These are phyloP conservation scores for Enoplosus armatus DNA, from an alignment of 2,797 vertebrate species.

Conservation along the genomic window DNA sequence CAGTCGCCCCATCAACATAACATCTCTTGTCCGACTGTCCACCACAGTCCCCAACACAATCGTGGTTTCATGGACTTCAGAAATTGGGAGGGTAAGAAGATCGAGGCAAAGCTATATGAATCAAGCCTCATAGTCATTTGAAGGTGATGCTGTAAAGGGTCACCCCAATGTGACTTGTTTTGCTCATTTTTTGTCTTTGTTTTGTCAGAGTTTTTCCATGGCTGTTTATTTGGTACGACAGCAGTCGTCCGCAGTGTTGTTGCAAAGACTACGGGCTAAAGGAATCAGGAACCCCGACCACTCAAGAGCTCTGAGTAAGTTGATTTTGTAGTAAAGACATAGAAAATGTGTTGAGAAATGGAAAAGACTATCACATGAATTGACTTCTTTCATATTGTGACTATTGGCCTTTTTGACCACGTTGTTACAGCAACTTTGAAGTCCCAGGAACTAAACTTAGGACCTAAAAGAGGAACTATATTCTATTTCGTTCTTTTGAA, in stretches of 20 bases:
- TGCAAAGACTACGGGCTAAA: constrained; percentile 97
- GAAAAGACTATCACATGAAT: background rate
- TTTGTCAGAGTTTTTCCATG: constrained; percentile 96
- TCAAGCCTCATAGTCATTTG: background rate
- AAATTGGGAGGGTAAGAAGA: constrained; percentile 94
- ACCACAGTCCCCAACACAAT: constrained; percentile 99
- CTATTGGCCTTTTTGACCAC: background rate
- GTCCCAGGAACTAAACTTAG: background rate
- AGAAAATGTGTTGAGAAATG: background rate
- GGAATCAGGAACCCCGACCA: constrained; percentile 99
- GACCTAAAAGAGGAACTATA: background rate
- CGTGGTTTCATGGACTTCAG: constrained; percentile 98
- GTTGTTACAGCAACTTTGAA: background rate
- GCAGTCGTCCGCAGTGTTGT: constrained; percentile 94
- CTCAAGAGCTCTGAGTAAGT: constrained; percentile 97
- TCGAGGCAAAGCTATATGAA: background rate
- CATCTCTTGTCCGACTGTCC: constrained; percentile 95
- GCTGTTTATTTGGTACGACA: constrained; percentile 98
- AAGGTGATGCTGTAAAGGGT: background rate
- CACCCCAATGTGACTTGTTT: constrained; percentile 5
- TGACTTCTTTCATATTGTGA: background rate
- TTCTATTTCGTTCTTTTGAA: background rate
- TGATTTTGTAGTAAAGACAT: background rate
- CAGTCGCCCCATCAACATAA: constrained; percentile 99
- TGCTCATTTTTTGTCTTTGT: constrained; percentile 10